Evolutionary conservation across 2,113 vertebrate species (phyloP), one percentile per base, ranked within the genome.

Genomic region (Cygnus atratus): DNA sequence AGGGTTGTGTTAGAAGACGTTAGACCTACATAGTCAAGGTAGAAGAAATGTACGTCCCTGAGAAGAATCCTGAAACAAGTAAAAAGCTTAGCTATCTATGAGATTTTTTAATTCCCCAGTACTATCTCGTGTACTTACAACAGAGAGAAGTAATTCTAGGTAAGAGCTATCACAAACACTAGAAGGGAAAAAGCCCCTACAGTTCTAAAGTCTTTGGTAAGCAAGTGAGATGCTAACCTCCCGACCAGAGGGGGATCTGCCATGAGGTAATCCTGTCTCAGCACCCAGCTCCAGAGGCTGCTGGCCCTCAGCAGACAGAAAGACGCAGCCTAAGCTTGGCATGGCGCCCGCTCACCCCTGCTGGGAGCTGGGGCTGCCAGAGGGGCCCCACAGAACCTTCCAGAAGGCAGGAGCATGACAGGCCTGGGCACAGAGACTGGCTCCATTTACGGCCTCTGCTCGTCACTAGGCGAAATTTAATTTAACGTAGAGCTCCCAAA

Each of bases 401-500:
- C 1, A 0, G 29, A 3, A 55, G 61, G 70, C 8, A 15, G 52
- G 26, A 55, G 26, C 15, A 9, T 15, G 52, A 55, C 25, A 28
- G 25, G 52, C 52, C 52, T 29, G 52, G 52, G 52, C 52, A 55
- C 52, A 29, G 26, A 28, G 14, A 55, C 26, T 25, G 52, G 52
- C 26, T 28, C 52, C 52, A 5, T 28, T 29, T 28, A 16, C 6
- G 8, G 59, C n/a, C 59, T 61, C 59, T 61, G 59, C n/a, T n/a
- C n/a, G 22, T 61, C 50, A 13, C 50, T 52, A 25, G 59, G n/a
- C 20, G 59, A 35, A 70, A 43, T 20, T 48, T 22, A 48, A 5
- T 0, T 15, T 37, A 70, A 50, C 0, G 0, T 20, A 19, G 17
- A 5, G 33, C 24, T 31, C 24, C 6, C 10, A 41, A n/a, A 75